A percentile compares a stretch with the other conserved stretches of the same genome.
Conservation (phyloP, 2,113 vertebrate genomes). For the Rana temporaria region DNA sequence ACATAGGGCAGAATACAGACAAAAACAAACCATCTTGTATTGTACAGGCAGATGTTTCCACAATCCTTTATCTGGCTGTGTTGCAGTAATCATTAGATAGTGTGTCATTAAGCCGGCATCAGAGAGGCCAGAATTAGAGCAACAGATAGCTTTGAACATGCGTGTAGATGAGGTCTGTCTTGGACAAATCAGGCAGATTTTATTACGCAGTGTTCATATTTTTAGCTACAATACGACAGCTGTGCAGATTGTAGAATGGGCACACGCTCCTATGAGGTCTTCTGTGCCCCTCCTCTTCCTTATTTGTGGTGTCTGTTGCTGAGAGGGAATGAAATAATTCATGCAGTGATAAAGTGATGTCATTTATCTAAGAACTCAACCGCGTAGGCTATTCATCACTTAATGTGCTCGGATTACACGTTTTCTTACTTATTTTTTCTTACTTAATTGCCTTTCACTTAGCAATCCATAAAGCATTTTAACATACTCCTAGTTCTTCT, state of each 20-base stretch:
- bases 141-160: neutral
- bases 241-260: neutral
- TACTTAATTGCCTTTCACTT: constrained; percentile 24
- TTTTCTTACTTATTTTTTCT: constrained; percentile 6
- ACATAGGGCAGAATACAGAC: neutral
- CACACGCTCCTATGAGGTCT: constrained; percentile 10
- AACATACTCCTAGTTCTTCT: neutral
- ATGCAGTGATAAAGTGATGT: constrained; percentile 34
- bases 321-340: neutral
- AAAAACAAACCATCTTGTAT: neutral
- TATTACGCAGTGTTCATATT: constrained; percentile 17
- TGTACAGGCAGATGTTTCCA: neutral
- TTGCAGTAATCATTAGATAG: constrained; percentile 11
- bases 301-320: constrained; percentile 20
- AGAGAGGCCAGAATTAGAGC: constrained; percentile 13
- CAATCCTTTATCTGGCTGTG: neutral
- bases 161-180: neutral
- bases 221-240: constrained; percentile 23
- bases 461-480: constrained; percentile 7
- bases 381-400: neutral
- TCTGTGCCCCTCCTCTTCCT: neutral
- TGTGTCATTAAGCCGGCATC: constrained; percentile 13
- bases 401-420: constrained; percentile 9
- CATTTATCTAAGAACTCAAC: neutral
- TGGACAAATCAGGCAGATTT: constrained; percentile 25